These are phyloP conservation scores for Mirza zaza DNA, from an alignment of 2,113 vertebrate species.

Conservation along the genomic window DNA sequence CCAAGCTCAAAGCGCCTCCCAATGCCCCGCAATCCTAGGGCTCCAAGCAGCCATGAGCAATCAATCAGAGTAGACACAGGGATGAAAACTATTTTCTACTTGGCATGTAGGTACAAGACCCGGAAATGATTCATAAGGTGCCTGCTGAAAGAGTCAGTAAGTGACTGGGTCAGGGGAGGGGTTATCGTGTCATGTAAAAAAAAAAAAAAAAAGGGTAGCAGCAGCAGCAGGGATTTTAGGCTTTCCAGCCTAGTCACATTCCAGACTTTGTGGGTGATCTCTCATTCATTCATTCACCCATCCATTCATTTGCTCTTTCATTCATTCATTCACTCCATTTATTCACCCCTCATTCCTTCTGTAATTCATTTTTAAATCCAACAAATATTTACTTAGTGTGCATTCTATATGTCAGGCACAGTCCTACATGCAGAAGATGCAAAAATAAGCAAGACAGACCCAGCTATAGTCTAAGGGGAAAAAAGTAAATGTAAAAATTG, in stretches of 20 bases:
- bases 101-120: not conserved
- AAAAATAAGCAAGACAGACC: not conserved
- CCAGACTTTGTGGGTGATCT: too few species aligned
- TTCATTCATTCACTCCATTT: not conserved
- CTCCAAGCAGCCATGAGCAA: constrained; percentile 42
- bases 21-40: not conserved
- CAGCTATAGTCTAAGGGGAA: not conserved
- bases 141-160: not conserved
- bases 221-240: not conserved
- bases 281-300: not conserved
- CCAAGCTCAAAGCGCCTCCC: not conserved
- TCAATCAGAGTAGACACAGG: not conserved
- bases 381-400: not conserved
- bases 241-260: not conserved
- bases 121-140: not conserved
- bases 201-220: not conserved
- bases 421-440: not conserved
- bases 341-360: not conserved
- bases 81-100: not conserved
- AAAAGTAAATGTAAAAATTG: not conserved
- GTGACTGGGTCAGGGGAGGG: not conserved
- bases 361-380: not conserved
- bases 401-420: not conserved
- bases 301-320: not conserved
- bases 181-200: not conserved